A percentile compares a stretch with the other conserved stretches of the same genome.
Conservation (phyloP, 2,888 invertebrate species). For the Drosophila cognata region DNA sequence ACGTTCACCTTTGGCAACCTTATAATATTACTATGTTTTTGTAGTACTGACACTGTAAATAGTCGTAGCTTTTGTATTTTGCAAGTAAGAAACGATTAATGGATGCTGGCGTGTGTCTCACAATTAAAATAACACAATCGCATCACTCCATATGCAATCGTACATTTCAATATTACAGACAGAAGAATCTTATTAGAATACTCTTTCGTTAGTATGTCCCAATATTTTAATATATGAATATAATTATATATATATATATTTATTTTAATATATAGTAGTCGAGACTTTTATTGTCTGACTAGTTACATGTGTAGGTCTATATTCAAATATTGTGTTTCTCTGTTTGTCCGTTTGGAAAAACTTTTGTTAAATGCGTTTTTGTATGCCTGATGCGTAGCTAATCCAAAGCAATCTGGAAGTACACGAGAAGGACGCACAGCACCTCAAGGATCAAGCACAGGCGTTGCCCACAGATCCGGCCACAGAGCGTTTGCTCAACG, state of each 20-base stretch:
- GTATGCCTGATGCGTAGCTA: slow-evolving; percentile 85
- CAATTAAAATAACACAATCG: slow-evolving; percentile 72
- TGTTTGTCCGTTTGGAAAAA: slow-evolving; percentile 5
- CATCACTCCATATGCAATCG: slow-evolving; percentile 80
- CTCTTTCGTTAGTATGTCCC: slow-evolving; percentile 36
- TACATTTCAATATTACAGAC: slow-evolving; percentile 52
- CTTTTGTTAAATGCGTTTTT: slow-evolving; percentile 32
- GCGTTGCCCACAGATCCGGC: slow-evolving; percentile 89
- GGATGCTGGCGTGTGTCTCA: slow-evolving; percentile 80
- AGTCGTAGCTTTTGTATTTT: slow-evolving; percentile 43
- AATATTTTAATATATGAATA: slow-evolving; percentile 15
- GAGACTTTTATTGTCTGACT: slow-evolving; percentile 35
- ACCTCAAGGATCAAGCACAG: slow-evolving; percentile 88
- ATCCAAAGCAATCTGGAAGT: slow-evolving; percentile 89
- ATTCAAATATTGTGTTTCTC: slow-evolving; percentile 2
- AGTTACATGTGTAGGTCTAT: slow-evolving; percentile 18
- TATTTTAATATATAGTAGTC: slow-evolving; percentile 48
- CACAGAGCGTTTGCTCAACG: slow-evolving; percentile 83
- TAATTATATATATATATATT: neutral
- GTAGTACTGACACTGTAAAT: slow-evolving; percentile 60
- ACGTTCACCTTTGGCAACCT: slow-evolving; percentile 34
- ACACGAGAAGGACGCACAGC: slow-evolving; percentile 88
- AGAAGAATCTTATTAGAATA: slow-evolving; percentile 43
- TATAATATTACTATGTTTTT: slow-evolving; percentile 38
- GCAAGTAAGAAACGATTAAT: slow-evolving; percentile 65